Conservation (phyloP, 2,797 vertebrate species). For the Helostoma temminkii region DNA sequence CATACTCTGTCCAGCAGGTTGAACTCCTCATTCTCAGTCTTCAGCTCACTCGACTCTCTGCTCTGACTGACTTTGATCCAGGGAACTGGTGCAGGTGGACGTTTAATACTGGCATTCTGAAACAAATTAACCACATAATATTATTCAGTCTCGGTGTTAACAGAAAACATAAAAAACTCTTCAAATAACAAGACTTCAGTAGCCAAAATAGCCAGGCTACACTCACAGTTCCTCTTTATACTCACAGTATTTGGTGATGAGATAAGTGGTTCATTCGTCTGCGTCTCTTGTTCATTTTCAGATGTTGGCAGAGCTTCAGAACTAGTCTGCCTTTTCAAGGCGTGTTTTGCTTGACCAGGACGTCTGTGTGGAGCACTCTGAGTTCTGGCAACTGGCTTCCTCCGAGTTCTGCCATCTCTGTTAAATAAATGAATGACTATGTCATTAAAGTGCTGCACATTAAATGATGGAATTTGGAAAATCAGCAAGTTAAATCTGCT, state of each 20-base stretch:
- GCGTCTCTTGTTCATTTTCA: slow-evolving; percentile 19
- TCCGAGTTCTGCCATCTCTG: slow-evolving; percentile 35
- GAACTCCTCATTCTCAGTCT: slow-evolving; percentile 70
- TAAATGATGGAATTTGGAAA: background rate
- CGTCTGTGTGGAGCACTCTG: slow-evolving; percentile 89
- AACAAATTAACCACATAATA: slow-evolving; percentile 1
- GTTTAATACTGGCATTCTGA: slow-evolving; percentile 67
- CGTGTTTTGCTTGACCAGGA: slow-evolving; percentile 61
- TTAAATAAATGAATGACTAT: background rate
- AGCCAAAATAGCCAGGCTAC: background rate
- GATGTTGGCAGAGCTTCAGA: slow-evolving; percentile 68
- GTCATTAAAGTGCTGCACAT: background rate
- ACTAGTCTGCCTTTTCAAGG: slow-evolving; percentile 76
- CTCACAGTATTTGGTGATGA: slow-evolving; percentile 74
- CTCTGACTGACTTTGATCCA: slow-evolving; percentile 79
- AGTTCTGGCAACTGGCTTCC: slow-evolving; percentile 85
- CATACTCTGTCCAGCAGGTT: slow-evolving; percentile 80
- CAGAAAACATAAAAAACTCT: background rate
- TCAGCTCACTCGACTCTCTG: slow-evolving; percentile 70
- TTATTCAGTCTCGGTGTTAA: background rate
- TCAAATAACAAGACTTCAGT: background rate
- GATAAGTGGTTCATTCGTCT: slow-evolving; percentile 39
- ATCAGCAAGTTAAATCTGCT: too few relatives aligned
- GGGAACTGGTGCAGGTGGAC: slow-evolving; percentile 75
- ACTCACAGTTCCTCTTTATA: slow-evolving; percentile 15